These are phyloP conservation scores for Tromatobia lineatoria DNA, from an alignment of 2,888 invertebrate genomes.

Conservation along the genomic window DNA sequence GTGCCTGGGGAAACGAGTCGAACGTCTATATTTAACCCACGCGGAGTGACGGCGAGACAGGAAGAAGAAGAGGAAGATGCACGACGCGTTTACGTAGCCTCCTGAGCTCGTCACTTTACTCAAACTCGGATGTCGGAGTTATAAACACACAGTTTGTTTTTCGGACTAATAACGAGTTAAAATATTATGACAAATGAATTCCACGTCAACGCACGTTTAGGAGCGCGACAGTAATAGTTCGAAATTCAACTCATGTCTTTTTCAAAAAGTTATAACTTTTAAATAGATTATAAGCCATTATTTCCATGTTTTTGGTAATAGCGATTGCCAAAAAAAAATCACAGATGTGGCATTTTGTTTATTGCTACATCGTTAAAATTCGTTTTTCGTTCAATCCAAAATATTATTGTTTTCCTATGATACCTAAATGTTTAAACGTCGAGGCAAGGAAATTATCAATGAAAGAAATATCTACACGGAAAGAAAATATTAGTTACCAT, in stretches of 20 bases:
- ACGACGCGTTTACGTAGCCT: constrained; percentile 51
- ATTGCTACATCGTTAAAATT: no score
- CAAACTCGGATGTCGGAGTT: constrained; percentile 71
- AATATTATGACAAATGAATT: constrained; percentile 16
- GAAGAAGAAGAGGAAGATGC: constrained; percentile 79
- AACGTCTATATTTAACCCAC: constrained; percentile 82
- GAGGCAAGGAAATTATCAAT: no score
- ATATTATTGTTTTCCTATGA: no score
- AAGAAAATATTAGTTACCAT: no score
- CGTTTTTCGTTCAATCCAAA: no score
- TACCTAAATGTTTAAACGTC: no score
- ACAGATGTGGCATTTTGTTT: no score
- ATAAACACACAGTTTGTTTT: constrained; percentile 32
- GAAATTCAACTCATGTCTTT: constrained; percentile 28
- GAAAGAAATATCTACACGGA: no score
- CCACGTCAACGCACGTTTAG: not conserved
- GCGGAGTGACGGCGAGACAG: constrained; percentile 81
- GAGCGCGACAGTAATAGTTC: not conserved
- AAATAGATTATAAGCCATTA: not conserved
- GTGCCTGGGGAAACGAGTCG: constrained; percentile 81
- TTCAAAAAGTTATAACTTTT: not conserved
- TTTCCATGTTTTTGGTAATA: no score
- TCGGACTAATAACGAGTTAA: not conserved
- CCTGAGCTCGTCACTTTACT: constrained; percentile 78
- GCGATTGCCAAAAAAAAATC: no score